Percentiles rank a stretch among this genome's conserved stretches.
phyloP scores from a whole-genome alignment of 2,888 invertebrate species.

The Rosalia funebris region DNA sequence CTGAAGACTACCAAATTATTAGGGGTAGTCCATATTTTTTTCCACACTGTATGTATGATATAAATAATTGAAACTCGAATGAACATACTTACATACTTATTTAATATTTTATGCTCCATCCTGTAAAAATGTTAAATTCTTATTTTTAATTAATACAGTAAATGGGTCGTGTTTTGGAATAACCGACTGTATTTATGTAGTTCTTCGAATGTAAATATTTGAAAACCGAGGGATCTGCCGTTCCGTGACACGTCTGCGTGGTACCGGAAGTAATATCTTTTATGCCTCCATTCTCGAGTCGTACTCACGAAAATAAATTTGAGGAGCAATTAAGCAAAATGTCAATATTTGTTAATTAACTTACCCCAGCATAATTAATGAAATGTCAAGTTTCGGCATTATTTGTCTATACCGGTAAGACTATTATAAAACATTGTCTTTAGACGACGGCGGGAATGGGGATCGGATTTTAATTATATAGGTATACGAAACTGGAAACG shows the following conservation, averaged over 20 bases:
- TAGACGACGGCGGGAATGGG: constrained; percentile 5
- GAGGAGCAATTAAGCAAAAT: constrained; percentile 24
- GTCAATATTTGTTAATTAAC: constrained; percentile 33
- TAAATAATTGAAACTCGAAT: too few species aligned
- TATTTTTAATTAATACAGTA: too few species aligned
- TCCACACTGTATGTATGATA: too few species aligned
- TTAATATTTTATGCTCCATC: too few species aligned
- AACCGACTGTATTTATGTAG: too few species aligned
- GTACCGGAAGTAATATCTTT: constrained; percentile 16
- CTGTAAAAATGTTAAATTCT: too few species aligned
- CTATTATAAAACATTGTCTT: constrained; percentile 20
- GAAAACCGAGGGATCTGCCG: too few species aligned
- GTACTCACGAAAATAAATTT: constrained; percentile 20
- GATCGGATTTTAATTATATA: constrained; percentile 4
- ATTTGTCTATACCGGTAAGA: constrained; percentile 13
- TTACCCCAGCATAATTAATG: constrained; percentile 24
- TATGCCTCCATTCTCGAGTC: constrained; percentile 11
- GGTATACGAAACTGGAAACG: constrained; percentile 8
- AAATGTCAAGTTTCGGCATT: constrained; percentile 26
- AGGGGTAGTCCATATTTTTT: too few species aligned
- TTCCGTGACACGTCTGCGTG: constrained; percentile 17
- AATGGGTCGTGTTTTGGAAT: too few species aligned
- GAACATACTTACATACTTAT: too few species aligned
- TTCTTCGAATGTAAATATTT: not conserved
- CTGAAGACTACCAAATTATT: too few species aligned